phyloP scores from a whole-genome alignment of 1,140 invertebrate species.

The Holotrichia oblita region DNA sequence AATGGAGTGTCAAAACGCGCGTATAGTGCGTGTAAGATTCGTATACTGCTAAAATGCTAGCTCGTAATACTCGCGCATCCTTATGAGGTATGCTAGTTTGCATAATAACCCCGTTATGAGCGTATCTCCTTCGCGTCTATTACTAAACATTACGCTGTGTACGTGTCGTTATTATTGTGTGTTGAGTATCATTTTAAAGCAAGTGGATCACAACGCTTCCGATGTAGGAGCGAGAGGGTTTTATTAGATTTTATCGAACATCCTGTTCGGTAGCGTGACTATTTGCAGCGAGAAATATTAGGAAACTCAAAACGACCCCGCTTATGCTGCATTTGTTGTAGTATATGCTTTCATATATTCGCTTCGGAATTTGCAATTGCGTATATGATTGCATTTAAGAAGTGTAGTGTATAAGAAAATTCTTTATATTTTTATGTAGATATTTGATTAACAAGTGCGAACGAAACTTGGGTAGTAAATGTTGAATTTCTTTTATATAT shows the following conservation, averaged over 20 bases:
- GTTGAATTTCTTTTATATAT: no score
- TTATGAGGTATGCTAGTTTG: constrained; percentile 26
- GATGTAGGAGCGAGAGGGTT: constrained; percentile 15
- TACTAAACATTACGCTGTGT: constrained; percentile 20
- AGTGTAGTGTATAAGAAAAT: no score
- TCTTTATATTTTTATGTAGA: no score
- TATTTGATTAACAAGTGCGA: no score
- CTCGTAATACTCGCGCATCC: constrained; percentile 11
- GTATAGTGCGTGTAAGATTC: background rate
- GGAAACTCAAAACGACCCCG: background rate
- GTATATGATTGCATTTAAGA: no score
- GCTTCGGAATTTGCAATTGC: background rate
- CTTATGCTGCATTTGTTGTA: background rate
- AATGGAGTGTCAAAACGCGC: background rate
- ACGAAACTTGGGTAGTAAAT: no score
- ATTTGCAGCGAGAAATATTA: background rate
- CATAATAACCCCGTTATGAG: constrained; percentile 9
- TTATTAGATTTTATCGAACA: constrained; percentile 35
- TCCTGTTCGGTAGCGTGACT: constrained; percentile 1
- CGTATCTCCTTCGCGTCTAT: constrained; percentile 15
- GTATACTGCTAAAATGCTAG: background rate
- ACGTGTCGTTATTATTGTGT: constrained; percentile 35
- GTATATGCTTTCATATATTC: background rate
- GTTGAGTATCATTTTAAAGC: constrained; percentile 26
- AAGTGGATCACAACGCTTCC: constrained; percentile 23